Base-by-base conservation (phyloP, 2,888 invertebrate species). In the Pyrgus malvae region DNA sequence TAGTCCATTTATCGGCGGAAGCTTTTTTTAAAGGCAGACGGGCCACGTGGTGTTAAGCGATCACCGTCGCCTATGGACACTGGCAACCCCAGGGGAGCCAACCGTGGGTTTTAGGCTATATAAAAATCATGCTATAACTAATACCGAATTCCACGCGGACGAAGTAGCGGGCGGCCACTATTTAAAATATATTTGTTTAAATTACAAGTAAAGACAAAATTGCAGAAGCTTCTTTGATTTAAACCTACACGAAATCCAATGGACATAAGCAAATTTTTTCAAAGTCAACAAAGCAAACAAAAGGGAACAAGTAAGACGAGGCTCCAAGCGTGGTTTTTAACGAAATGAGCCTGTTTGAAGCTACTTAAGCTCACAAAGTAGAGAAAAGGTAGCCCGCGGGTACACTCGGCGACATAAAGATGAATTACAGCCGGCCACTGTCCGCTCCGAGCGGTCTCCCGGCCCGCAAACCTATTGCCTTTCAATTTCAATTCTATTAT, bases 341-440 rank as follows among this genome's bases (percentile, higher is more conserved):
- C 62, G 60, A 60, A 65, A 61, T 57, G 57, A 55, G 51, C 48
- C 58, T 57, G 54, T 63, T 59, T 49, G 55, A 38, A 54, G 60
- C 61, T 63, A 62, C 63, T 67, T 63, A 62, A 64, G 56, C 62
- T 46, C 51, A 62, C 59, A 60, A 63, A 64, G 62, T 61, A 63
- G 54, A 53, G 57, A 59, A 64, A 64, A 58, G 59, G 60, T 37
- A 42, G 51, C 42, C 60, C 55, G 53, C 53, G 58, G 62, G 60
- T 57, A 51, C 44, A 60, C 17, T 31, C 29, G 23, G 14, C 45
- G 40, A 60, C 64, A 62, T 60, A 61, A 58, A 64, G 60, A 65
- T 62, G 63, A 65, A 65, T 63, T 61, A 65, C 56, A 60, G 45
- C 51, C 42, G 42, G 44, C 54, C 60, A 55, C 33, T 48, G 56